Percentiles rank a stretch among this genome's conserved stretches.
phyloP scores from a whole-genome alignment of 2,113 vertebrate genomes.

The Acrocephalus kingi region DNA sequence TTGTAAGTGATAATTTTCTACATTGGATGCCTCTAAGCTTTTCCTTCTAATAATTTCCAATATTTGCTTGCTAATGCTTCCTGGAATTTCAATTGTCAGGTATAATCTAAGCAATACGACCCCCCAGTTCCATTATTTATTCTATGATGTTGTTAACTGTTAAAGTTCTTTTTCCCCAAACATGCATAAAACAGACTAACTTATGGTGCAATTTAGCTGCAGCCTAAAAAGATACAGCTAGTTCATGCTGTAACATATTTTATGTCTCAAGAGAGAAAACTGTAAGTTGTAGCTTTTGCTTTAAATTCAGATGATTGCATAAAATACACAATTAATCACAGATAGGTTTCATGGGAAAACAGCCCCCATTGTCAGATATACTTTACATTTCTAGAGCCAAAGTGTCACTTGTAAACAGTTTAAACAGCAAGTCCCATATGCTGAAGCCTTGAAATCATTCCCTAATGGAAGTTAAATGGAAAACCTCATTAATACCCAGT shows the following conservation, averaged over 20 bases:
- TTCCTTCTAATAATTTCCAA: not conserved
- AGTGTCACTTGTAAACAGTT: slow-evolving; percentile 18
- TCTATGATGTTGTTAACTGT: not conserved
- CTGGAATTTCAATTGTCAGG: not conserved
- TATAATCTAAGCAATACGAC: not conserved
- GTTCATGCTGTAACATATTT: not conserved
- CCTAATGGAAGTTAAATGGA: slow-evolving; percentile 23
- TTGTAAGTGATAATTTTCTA: not conserved
- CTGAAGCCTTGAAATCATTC: not conserved
- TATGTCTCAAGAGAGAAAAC: not conserved
- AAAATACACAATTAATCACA: not conserved
- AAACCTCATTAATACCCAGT: slow-evolving; percentile 30
- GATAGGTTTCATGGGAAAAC: not conserved
- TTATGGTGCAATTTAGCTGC: not conserved
- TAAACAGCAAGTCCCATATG: not conserved
- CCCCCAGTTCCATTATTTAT: not conserved
- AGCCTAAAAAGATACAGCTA: not conserved
- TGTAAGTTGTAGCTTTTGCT: not conserved
- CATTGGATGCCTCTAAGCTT: not conserved
- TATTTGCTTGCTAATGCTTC: not conserved
- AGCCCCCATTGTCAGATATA: not conserved
- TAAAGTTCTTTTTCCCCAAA: not conserved
- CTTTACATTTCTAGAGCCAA: not conserved
- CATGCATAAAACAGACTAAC: not conserved
- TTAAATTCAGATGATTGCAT: slow-evolving; percentile 14